These are phyloP conservation scores for Typhlichthys eigenmanni DNA, from an alignment of 2,797 vertebrate species.

Conservation along the genomic window DNA sequence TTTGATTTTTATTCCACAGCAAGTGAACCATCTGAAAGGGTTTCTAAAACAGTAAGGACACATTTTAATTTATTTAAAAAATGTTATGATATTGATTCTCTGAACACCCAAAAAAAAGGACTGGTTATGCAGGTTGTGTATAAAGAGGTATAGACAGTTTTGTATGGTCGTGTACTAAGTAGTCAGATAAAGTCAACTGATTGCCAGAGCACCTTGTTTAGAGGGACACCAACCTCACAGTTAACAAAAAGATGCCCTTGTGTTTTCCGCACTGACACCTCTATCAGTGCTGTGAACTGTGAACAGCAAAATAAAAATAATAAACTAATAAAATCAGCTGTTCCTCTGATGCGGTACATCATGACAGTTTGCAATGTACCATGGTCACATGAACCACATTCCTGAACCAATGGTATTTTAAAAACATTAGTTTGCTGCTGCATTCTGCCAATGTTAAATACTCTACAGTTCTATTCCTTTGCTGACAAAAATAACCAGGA, in stretches of 20 bases:
- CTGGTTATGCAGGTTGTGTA: not conserved
- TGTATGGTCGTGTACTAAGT: constrained; percentile 4
- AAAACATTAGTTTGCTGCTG: constrained; percentile 20
- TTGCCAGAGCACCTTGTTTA: constrained; percentile 16
- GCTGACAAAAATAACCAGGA: too few species aligned
- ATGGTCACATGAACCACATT: constrained; percentile 17
- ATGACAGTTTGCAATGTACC: not conserved
- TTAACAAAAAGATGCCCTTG: constrained; percentile 23
- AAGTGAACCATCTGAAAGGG: too few species aligned
- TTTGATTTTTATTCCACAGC: too few species aligned
- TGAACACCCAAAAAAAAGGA: not conserved
- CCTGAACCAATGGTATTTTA: constrained; percentile 16
- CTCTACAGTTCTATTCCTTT: not conserved
- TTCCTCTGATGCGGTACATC: not conserved
- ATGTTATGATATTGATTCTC: not conserved
- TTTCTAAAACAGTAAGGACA: too few species aligned
- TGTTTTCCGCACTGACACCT: constrained; percentile 18
- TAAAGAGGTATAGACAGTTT: not conserved
- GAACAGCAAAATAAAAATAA: not conserved
- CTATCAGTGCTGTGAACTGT: constrained; percentile 15
- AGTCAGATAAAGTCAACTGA: constrained; percentile 22
- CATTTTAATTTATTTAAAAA: not conserved
- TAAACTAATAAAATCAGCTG: not conserved
- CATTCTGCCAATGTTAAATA: not conserved
- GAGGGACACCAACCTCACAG: constrained; percentile 25